phyloP scores from a whole-genome alignment of 2,113 vertebrate species.

The Taurulus bubalis region DNA sequence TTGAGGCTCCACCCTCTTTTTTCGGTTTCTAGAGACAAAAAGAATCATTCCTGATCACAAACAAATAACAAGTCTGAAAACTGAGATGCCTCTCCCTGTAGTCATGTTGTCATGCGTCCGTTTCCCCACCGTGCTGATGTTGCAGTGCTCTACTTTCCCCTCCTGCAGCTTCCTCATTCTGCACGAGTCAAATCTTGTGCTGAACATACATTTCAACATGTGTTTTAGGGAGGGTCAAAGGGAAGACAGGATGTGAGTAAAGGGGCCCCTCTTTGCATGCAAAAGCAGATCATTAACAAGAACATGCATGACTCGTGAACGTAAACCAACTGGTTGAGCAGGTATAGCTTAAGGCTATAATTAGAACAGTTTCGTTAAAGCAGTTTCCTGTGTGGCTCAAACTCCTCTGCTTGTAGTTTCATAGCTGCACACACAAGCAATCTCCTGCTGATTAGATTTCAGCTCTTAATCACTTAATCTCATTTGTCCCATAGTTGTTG shows the following conservation, averaged over 20 bases:
- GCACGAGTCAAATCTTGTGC: neutral
- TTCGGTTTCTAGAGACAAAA: constrained; percentile 7
- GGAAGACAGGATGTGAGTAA: neutral
- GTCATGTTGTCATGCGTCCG: neutral
- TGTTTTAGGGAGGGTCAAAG: neutral
- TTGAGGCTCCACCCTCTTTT: constrained; percentile 11
- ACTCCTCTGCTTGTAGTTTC: neutral
- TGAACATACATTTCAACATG: neutral
- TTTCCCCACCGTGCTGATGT: neutral
- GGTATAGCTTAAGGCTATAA: neutral
- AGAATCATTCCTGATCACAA: constrained; percentile 14
- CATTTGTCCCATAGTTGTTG: constrained; percentile 52
- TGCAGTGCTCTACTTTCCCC: neutral
- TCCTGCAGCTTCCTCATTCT: constrained; percentile 1
- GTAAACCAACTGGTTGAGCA: constrained; percentile 38
- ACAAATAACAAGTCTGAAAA: neutral
- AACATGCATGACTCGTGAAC: neutral
- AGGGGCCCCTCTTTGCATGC: fast-evolving
- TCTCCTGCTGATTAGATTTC: constrained; percentile 53
- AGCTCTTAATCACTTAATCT: constrained; percentile 67
- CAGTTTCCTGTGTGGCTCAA: neutral
- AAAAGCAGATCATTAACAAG: neutral
- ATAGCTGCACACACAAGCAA: constrained; percentile 22
- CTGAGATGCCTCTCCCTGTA: neutral
- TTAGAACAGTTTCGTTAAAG: neutral